These are phyloP conservation scores for Hippocampus mohnikei DNA, from an alignment of 2,113 vertebrate species.

Conservation along the genomic window DNA sequence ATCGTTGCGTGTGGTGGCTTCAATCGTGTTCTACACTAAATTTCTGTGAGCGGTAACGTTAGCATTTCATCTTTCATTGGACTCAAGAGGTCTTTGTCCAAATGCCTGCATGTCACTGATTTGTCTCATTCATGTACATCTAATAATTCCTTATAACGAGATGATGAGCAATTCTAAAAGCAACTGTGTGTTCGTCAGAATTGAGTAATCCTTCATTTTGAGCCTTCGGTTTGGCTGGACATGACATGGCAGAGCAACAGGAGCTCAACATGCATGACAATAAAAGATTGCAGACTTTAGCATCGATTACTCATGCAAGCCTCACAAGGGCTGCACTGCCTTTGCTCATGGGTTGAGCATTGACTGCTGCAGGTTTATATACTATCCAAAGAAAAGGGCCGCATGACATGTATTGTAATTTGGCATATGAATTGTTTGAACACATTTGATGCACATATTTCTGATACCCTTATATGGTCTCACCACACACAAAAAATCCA, in stretches of 20 bases:
- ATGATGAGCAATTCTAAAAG: not conserved
- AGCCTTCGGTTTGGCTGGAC: not conserved
- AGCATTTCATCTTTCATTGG: not conserved
- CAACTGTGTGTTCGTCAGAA: not conserved
- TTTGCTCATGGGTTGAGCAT: not conserved
- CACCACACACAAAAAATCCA: too few species aligned
- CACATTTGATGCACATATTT: too few species aligned
- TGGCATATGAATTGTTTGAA: too few species aligned
- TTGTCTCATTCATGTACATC: not conserved
- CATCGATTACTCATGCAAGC: not conserved
- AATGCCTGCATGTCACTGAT: not conserved
- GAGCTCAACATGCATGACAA: not conserved
- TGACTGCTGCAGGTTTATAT: not conserved
- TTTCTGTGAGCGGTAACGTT: not conserved
- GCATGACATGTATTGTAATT: too few species aligned
- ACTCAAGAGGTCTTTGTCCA: not conserved
- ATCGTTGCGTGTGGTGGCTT: not conserved
- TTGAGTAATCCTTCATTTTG: not conserved
- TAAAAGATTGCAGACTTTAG: not conserved
- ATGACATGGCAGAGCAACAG: not conserved
- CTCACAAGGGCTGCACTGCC: not conserved
- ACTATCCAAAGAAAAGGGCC: too few species aligned
- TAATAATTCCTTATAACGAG: too few species aligned
- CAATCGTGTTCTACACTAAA: not conserved
- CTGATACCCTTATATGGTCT: too few species aligned